A percentile compares a stretch with the other conserved stretches of the same genome.
Conservation (phyloP, 2,797 vertebrate genomes). For the Fringilla coelebs region DNA sequence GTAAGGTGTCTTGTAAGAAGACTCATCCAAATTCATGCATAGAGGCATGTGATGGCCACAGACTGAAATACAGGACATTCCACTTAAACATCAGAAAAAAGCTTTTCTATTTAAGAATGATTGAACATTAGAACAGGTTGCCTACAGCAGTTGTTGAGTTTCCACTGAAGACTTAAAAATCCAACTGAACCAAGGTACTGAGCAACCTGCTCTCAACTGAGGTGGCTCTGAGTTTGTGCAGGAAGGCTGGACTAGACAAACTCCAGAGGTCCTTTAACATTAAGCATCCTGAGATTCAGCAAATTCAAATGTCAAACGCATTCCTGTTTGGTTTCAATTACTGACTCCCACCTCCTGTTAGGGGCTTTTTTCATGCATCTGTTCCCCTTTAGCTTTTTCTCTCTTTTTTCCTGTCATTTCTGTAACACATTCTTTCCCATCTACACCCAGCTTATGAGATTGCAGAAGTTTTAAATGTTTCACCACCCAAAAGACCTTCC, state of each 20-base stretch:
- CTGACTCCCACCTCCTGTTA: neutral
- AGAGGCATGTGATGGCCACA: neutral
- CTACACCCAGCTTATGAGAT: neutral
- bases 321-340: neutral
- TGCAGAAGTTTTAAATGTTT: neutral
- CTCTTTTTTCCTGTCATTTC: neutral
- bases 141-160: neutral
- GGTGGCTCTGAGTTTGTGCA: neutral
- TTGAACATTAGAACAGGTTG: neutral
- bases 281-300: neutral
- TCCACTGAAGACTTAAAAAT: neutral
- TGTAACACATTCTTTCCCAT: neutral
- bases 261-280: neutral
- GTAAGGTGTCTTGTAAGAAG: neutral
- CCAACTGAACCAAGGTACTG: neutral
- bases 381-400: neutral
- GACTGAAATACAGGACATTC: neutral
- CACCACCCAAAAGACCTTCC: neutral
- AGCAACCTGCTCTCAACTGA: neutral
- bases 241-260: neutral
- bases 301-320: neutral
- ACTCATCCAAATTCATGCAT: neutral
- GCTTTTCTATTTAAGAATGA: neutral
- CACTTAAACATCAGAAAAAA: neutral
- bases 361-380: neutral